Base-by-base conservation (phyloP, 1,140 invertebrate genomes). In the Sycobia sp. region DNA sequence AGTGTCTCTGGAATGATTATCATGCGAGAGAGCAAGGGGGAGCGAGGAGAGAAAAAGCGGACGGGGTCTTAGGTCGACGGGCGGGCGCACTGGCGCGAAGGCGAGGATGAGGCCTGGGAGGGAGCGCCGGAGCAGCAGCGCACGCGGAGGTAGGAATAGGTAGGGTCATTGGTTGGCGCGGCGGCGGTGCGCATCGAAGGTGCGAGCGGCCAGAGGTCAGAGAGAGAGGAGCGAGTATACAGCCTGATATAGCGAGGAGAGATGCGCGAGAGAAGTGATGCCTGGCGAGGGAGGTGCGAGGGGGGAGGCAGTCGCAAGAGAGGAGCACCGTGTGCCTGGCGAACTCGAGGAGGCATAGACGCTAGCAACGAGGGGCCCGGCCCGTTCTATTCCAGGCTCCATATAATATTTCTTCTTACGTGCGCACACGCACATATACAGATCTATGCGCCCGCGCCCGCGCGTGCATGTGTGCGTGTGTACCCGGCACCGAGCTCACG, bases 1-100 rank as follows among this genome's bases (percentile, higher is more conserved):
- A 55, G 46, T 60, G 58, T 62, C 59, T 62, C 50, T 62, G 49
- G 59, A 62, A 62, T 62, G 59, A 62, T 62, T 62, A 62, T 62
- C 50, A 47, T 53, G 59, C 50, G 47, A 50, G 57, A 44, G 50
- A n/a, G n/a, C n/a, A n/a, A n/a, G 29, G 29, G 5, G 29, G 29
- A 11, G 5, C 29, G 29, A 4, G 46, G 43, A 62, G 43, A 55
- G 60, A 62, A 54, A 54, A 54, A 46, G n/a, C 29, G 5, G 29
- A 4, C 41, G 32, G 60, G 60, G 60, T 62, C 60, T 62, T 62
- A 62, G 60, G 60, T 63, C 51, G 61, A 41, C 41, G 41, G n/a
- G 59, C 7, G 47, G 4, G 14, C 20, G 36, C 7, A 16, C 22
- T 10, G 20, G 47, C 53, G 25, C 11, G 14, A 23, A 39, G 34